These are phyloP conservation scores for Steinernema carpocapsae DNA, from an alignment of 2,888 invertebrate species.

Conservation along the genomic window DNA sequence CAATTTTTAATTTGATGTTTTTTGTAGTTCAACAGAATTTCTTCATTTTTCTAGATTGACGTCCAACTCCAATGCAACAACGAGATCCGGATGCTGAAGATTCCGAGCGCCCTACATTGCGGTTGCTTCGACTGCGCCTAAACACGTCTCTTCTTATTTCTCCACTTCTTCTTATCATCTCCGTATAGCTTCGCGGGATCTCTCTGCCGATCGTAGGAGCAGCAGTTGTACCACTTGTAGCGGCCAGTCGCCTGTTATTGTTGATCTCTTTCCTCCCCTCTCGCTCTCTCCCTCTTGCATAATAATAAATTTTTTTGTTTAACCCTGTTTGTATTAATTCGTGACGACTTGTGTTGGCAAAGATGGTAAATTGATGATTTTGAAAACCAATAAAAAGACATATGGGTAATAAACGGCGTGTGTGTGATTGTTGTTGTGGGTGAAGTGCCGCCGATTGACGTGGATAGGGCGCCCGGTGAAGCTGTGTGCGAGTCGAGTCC, in stretches of 20 bases:
- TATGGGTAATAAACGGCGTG: slow-evolving; percentile 26
- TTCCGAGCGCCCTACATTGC: slow-evolving; percentile 59
- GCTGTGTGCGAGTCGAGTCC: neutral
- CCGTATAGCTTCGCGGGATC: slow-evolving; percentile 26
- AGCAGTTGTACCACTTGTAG: neutral
- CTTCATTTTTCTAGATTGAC: no score
- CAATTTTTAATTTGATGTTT: no score
- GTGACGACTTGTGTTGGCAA: no score
- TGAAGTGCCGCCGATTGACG: neutral
- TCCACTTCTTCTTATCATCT: neutral
- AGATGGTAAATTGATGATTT: neutral
- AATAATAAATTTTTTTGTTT: slow-evolving; percentile 26
- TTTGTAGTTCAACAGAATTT: no score
- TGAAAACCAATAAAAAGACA: slow-evolving; percentile 26
- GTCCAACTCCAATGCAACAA: slow-evolving; percentile 52
- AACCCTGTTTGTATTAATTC: no score
- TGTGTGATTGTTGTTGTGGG: slow-evolving; percentile 30
- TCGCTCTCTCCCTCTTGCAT: slow-evolving; percentile 10
- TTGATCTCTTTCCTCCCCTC: slow-evolving; percentile 11
- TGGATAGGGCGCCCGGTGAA: neutral
- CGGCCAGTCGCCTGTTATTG: no score
- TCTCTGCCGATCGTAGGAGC: slow-evolving; percentile 27
- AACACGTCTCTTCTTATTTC: neutral
- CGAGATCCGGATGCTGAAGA: slow-evolving; percentile 50
- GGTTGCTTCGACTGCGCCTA: slow-evolving; percentile 59